Evolutionary conservation across 2,888 invertebrate species (phyloP).

Genomic region (Conomelus anceps): DNA sequence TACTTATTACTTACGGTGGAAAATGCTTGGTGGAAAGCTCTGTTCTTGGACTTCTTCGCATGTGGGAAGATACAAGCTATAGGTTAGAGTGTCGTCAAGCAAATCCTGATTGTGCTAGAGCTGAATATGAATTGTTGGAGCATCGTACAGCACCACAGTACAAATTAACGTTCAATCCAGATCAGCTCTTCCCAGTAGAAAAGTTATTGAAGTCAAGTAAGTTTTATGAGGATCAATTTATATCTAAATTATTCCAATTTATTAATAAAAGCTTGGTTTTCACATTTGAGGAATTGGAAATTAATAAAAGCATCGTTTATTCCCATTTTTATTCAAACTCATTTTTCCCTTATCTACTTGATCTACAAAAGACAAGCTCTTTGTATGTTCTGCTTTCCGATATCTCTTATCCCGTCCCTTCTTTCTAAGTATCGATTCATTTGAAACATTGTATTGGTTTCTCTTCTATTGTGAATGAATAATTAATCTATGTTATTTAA

Average conservation of each 20-base stretch:
- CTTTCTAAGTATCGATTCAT: too few species aligned
- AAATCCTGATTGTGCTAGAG: conserved; percentile 65
- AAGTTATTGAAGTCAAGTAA: conserved; percentile 32
- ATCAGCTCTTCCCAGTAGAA: conserved; percentile 43
- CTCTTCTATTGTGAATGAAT: too few species aligned
- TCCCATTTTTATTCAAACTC: not conserved
- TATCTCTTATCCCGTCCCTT: too few species aligned
- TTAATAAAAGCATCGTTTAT: too few species aligned
- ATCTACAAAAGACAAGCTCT: too few species aligned
- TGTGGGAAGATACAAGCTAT: conserved; percentile 96
- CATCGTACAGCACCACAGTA: conserved; percentile 66
- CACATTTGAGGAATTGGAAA: too few species aligned
- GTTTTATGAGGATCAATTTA: not conserved
- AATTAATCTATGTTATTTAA: too few species aligned
- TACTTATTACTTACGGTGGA: conserved; percentile 54
- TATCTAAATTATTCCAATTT: not conserved
- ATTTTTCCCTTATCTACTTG: too few species aligned
- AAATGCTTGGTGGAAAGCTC: conserved; percentile 53
- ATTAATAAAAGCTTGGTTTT: too few species aligned
- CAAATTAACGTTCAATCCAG: conserved; percentile 62
- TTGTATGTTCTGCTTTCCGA: too few species aligned
- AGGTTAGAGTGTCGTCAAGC: conserved; percentile 80
- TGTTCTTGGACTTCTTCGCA: conserved; percentile 62
- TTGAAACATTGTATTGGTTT: too few species aligned
- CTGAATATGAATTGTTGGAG: conserved; percentile 67